These are phyloP conservation scores for Anseranas semipalmata DNA, from an alignment of 2,113 vertebrate species.

Conservation along the genomic window DNA sequence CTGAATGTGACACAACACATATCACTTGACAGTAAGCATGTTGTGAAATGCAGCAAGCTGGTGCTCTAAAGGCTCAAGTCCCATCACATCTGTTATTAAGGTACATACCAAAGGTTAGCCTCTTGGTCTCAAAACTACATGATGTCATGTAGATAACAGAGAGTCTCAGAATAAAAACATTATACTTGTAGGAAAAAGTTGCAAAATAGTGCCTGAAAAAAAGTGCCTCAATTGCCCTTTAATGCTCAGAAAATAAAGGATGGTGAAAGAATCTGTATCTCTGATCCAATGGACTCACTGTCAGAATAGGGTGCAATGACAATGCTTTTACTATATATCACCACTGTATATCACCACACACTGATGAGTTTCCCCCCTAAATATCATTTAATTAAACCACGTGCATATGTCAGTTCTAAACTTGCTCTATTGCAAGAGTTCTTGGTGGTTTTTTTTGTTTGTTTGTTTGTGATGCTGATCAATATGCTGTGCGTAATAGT, in stretches of 20 bases:
- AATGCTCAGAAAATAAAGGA: neutral
- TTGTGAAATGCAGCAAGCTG: neutral
- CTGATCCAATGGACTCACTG: neutral
- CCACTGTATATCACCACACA: neutral
- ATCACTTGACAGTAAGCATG: neutral
- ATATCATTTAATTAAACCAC: neutral
- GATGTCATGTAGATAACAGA: neutral
- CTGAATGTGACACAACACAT: no score
- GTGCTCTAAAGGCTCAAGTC: neutral
- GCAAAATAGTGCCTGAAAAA: neutral
- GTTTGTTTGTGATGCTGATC: neutral
- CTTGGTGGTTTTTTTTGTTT: neutral
- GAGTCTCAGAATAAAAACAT: neutral
- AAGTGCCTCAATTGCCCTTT: neutral
- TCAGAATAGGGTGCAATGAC: neutral
- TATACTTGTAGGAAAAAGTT: neutral
- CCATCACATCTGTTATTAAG: neutral
- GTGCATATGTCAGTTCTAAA: neutral
- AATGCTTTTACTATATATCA: neutral
- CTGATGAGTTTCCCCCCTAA: neutral
- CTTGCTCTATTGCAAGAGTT: neutral
- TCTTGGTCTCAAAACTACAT: neutral
- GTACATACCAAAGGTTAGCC: neutral
- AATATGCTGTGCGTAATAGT: neutral
- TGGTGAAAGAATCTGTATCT: neutral